Evolutionary conservation across 2,113 vertebrate genomes (phyloP).

Genomic region (Salvator merianae): DNA sequence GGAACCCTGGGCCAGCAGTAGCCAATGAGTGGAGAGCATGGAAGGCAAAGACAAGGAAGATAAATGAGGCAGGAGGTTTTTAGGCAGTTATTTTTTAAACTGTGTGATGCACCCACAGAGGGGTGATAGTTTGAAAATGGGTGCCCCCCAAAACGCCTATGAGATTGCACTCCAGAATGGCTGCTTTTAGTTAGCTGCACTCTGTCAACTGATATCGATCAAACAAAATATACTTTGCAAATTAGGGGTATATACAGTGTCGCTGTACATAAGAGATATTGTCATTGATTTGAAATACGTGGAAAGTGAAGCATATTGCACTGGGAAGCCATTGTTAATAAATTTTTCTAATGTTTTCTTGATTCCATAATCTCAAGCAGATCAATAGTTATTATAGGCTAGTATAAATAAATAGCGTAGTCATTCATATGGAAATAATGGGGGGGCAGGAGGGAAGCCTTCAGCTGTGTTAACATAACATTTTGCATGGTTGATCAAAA

Average conservation of each 20-base stretch:
- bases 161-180: constrained; percentile 65
- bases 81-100: no score
- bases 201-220: constrained; percentile 63
- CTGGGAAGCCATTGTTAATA: constrained; percentile 61
- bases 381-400: constrained; percentile 61
- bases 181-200: constrained; percentile 57
- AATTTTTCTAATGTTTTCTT: constrained; percentile 62
- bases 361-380: constrained; percentile 59
- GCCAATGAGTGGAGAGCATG: no score
- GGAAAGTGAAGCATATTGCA: constrained; percentile 66
- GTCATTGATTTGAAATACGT: constrained; percentile 64
- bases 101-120: no score
- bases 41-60: no score
- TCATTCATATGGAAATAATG: constrained; percentile 40
- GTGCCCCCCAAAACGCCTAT: no score
- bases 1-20: no score
- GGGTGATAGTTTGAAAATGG: no score
- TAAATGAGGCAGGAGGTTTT: no score
- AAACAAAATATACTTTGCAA: constrained; percentile 71
- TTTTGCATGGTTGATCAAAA: constrained; percentile 48
- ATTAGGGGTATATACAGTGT: constrained; percentile 71
- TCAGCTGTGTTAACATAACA: not conserved
- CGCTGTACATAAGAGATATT: constrained; percentile 66
- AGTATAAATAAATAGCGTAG: constrained; percentile 65
- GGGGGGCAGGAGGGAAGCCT: not conserved